A percentile compares a stretch with the other conserved stretches of the same genome.
Evolutionary conservation across 2,888 invertebrate species (phyloP).

Genomic region (Lordiphosa fenestrarum): DNA sequence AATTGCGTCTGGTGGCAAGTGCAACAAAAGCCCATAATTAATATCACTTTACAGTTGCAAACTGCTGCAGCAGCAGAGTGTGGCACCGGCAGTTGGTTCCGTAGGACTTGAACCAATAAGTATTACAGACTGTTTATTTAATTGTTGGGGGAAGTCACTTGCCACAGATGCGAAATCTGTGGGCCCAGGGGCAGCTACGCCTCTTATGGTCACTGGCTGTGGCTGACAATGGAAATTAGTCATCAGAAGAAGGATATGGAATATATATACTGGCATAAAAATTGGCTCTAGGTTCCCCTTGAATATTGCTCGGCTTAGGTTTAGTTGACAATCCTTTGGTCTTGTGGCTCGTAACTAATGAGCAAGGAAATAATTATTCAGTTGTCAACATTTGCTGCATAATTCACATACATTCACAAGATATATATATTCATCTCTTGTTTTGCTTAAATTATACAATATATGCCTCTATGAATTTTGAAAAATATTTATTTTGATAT

Average conservation of each 20-base stretch:
- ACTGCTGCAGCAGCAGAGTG: conserved; percentile 22
- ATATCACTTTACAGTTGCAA: conserved; percentile 55
- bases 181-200: conserved; percentile 1
- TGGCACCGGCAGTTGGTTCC: conserved; percentile 8
- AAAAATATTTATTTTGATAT: conserved; percentile 39
- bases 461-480: conserved; percentile 7
- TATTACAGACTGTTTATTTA: conserved; percentile 44
- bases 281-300: too few relatives aligned
- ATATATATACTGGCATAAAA: too few relatives aligned
- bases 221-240: conserved; percentile 7
- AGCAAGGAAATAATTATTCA: conserved; percentile 8
- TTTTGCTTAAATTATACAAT: not conserved
- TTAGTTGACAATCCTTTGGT: too few relatives aligned
- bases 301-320: too few relatives aligned
- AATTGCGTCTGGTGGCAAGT: conserved; percentile 12
- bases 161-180: conserved; percentile 3
- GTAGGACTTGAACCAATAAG: conserved; percentile 5
- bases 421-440: not conserved
- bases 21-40: conserved; percentile 58
- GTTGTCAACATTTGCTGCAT: conserved; percentile 1
- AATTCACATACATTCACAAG: not conserved
- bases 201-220: not conserved
- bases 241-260: not conserved
- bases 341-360: too few relatives aligned
- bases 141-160: conserved; percentile 26